phyloP scores from a whole-genome alignment of 2,797 vertebrate genomes.

The Harpagifer antarcticus region DNA sequence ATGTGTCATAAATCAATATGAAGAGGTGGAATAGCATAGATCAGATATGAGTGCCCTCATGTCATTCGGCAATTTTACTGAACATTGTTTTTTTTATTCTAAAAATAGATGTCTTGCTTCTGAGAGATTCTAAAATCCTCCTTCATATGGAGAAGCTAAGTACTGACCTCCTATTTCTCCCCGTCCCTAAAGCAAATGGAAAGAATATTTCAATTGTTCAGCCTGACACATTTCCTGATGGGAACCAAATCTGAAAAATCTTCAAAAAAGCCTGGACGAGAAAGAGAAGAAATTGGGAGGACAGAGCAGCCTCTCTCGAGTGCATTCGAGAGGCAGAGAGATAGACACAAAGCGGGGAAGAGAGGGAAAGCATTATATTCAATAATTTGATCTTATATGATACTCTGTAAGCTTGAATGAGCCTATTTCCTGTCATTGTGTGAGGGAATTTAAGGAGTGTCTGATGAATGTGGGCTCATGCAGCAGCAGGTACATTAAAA shows the following conservation, averaged over 20 bases:
- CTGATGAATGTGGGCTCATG: slow-evolving; percentile 57
- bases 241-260: slow-evolving; percentile 51
- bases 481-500: slow-evolving; percentile 61
- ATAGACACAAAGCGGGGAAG: slow-evolving; percentile 30
- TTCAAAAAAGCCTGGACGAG: slow-evolving; percentile 27
- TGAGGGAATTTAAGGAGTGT: slow-evolving; percentile 56
- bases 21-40: neutral
- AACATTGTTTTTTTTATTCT: slow-evolving; percentile 31
- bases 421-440: slow-evolving; percentile 64
- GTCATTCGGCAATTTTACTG: slow-evolving; percentile 21
- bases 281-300: slow-evolving; percentile 14
- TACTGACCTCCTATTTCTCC: neutral
- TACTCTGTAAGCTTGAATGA: slow-evolving; percentile 55
- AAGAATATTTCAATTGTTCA: slow-evolving; percentile 47
- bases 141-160: slow-evolving; percentile 30
- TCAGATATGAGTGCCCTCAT: slow-evolving; percentile 27
- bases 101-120: slow-evolving; percentile 35
- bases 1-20: neutral
- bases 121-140: slow-evolving; percentile 25
- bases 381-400: slow-evolving; percentile 67
- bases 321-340: slow-evolving; percentile 22
- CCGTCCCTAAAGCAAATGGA: slow-evolving; percentile 19
- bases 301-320: slow-evolving; percentile 11
- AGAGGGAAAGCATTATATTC: slow-evolving; percentile 50
- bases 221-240: slow-evolving; percentile 47